Percentiles rank a stretch among this genome's conserved stretches.
phyloP scores from a whole-genome alignment of 92 coral and sea anemone genomes.

The Siderastrea radians region DNA sequence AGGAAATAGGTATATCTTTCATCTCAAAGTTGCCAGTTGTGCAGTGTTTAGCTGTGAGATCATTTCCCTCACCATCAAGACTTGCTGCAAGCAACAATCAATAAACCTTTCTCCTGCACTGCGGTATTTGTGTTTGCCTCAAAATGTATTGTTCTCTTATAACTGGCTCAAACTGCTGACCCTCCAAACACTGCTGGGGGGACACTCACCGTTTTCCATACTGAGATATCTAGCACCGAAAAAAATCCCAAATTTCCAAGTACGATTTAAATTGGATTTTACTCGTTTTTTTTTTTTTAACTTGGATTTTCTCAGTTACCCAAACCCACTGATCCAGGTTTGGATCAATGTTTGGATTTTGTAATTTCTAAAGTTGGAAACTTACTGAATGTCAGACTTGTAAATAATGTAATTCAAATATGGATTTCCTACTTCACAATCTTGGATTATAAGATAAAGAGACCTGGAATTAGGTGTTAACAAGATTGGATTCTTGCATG shows the following conservation, averaged over 20 bases:
- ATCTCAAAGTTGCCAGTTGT: slow-evolving; percentile 52
- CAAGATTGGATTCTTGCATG: slow-evolving; percentile 20
- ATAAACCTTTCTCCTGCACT: slow-evolving; percentile 18
- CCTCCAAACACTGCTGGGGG: neutral
- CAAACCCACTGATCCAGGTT: slow-evolving; percentile 54
- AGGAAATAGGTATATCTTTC: slow-evolving; percentile 42
- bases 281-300: slow-evolving; percentile 28
- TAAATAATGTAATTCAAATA: slow-evolving; percentile 25
- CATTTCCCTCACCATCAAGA: slow-evolving; percentile 47
- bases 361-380: slow-evolving; percentile 40
- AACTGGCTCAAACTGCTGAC: neutral
- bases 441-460: slow-evolving; percentile 30
- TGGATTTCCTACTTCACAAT: slow-evolving; percentile 27
- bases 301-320: slow-evolving; percentile 53
- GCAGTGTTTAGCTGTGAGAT: slow-evolving; percentile 30
- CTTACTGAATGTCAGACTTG: slow-evolving; percentile 25
- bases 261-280: slow-evolving; percentile 54
- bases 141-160: neutral
- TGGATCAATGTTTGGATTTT: slow-evolving; percentile 42
- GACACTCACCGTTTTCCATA: slow-evolving; percentile 17
- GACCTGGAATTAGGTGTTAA: slow-evolving; percentile 12
- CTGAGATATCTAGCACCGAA: slow-evolving; percentile 37
- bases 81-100: slow-evolving; percentile 41
- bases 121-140: neutral
- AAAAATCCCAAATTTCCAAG: slow-evolving; percentile 61